Conservation (phyloP, 2,113 vertebrate genomes). For the Condylura cristata region DNA sequence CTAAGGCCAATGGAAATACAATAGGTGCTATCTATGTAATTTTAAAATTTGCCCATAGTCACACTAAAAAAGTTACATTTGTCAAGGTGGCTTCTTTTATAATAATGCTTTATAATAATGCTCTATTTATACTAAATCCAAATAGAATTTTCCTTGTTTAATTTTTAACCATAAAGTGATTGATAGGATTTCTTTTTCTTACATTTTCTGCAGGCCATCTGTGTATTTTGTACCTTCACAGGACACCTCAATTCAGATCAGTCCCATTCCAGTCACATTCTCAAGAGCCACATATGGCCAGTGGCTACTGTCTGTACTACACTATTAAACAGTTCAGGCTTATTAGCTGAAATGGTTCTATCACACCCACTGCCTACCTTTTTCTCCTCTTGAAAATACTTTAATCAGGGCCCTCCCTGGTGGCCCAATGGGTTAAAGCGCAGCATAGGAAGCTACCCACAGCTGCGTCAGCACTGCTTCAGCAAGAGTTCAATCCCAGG, state of each 20-base stretch:
- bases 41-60: constrained; percentile 1
- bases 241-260: background rate
- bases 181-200: background rate
- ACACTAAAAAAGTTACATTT: background rate
- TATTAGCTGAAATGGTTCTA: no score
- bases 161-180: background rate
- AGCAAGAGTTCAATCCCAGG: no score
- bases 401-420: no score
- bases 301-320: background rate
- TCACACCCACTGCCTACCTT: background rate
- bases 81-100: no score
- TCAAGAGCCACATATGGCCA: background rate
- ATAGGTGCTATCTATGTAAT: background rate
- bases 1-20: background rate
- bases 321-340: background rate
- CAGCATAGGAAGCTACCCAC: no score
- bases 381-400: background rate
- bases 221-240: background rate
- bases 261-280: background rate
- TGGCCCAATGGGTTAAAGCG: no score
- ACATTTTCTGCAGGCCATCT: background rate
- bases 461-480: no score
- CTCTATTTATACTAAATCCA: background rate
- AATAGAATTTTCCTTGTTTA: background rate
- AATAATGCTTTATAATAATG: background rate